These are phyloP conservation scores for Pinctada fucata DNA, from an alignment of 2,888 invertebrate species.

Conservation along the genomic window DNA sequence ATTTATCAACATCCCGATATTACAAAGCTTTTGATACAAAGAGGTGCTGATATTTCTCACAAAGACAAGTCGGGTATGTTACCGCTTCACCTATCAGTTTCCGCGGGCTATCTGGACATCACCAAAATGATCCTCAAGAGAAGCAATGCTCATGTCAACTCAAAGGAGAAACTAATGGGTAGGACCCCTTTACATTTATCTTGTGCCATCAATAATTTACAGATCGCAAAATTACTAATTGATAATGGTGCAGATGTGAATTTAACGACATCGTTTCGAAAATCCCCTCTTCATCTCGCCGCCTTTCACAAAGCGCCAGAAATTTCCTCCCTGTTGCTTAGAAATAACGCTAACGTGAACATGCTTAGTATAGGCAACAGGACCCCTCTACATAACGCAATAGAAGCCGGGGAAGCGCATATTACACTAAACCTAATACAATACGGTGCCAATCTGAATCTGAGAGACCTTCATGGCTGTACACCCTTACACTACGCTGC, in stretches of 20 bases:
- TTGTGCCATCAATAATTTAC: constrained; percentile 56
- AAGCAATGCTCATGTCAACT: constrained; percentile 64
- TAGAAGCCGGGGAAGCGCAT: constrained; percentile 53
- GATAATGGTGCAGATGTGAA: constrained; percentile 68
- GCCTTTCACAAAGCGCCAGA: constrained; percentile 55
- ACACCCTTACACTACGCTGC: constrained; percentile 64
- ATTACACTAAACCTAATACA: constrained; percentile 57
- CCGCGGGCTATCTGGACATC: constrained; percentile 55
- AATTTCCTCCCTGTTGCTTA: constrained; percentile 55
- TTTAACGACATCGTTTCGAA: constrained; percentile 64
- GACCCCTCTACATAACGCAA: constrained; percentile 64
- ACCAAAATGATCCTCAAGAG: constrained; percentile 58
- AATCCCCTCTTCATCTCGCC: constrained; percentile 65
- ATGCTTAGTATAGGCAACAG: constrained; percentile 61
- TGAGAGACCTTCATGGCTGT: constrained; percentile 64
- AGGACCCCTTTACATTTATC: constrained; percentile 66
- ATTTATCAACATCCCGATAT: constrained; percentile 57
- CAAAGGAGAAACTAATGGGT: constrained; percentile 65
- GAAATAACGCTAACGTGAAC: constrained; percentile 61
- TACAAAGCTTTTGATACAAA: constrained; percentile 56
- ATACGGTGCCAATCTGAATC: constrained; percentile 61
- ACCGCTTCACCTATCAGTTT: constrained; percentile 63
- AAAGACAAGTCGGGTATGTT: constrained; percentile 60
- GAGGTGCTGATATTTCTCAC: constrained; percentile 59
- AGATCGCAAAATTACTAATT: constrained; percentile 59